These are phyloP conservation scores for Andricus quercusramuli DNA, from an alignment of 2,888 invertebrate genomes.

Conservation along the genomic window DNA sequence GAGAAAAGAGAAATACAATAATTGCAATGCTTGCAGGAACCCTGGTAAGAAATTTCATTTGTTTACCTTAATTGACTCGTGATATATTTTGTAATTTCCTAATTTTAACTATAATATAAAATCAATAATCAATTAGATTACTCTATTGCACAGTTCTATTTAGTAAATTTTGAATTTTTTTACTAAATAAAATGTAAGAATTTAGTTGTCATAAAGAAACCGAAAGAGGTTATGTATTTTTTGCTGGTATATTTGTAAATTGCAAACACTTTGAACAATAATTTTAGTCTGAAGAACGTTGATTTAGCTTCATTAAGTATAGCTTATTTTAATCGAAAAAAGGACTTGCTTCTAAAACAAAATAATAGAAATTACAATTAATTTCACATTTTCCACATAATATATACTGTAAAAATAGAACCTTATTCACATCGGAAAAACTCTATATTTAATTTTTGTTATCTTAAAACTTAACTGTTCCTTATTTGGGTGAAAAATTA, in stretches of 20 bases:
- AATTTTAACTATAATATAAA: neutral
- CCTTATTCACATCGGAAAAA: neutral
- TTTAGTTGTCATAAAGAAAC: neutral
- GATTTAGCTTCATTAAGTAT: too few species aligned
- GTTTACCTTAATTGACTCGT: neutral
- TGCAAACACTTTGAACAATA: too few species aligned
- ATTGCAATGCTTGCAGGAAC: slow-evolving; percentile 92
- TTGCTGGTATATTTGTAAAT: too few species aligned
- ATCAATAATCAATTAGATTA: neutral
- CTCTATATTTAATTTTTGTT: neutral
- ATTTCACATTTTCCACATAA: neutral
- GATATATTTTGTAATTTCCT: slow-evolving; percentile 7
- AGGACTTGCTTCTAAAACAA: too few species aligned
- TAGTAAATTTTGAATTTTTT: neutral
- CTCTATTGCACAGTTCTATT: too few species aligned
- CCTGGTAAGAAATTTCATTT: slow-evolving; percentile 83
- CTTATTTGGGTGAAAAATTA: too few species aligned
- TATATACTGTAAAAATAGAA: neutral
- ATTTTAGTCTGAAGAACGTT: too few species aligned
- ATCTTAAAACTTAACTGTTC: too few species aligned
- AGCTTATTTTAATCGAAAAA: too few species aligned
- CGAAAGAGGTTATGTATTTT: too few species aligned
- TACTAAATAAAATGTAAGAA: neutral
- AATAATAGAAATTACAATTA: neutral
- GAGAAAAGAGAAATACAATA: slow-evolving; percentile 91